Percentiles rank a stretch among this genome's conserved stretches.
Evolutionary conservation across 2,113 vertebrate species (phyloP).

Genomic region (Phalacrocorax pelagicus): DNA sequence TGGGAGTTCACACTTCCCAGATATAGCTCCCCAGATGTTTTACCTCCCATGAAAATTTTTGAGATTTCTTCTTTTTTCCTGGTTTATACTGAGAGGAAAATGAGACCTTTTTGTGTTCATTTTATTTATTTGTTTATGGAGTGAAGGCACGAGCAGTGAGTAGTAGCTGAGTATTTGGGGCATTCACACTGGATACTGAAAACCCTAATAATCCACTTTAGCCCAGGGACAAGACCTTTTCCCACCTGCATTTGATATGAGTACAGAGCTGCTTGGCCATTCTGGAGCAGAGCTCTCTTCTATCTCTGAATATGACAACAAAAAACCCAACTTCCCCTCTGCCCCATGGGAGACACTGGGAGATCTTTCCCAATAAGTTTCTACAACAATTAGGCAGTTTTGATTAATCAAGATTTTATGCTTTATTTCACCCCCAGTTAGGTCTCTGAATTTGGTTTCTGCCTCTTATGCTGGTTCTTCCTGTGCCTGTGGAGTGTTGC

Average conservation of each 20-base stretch:
- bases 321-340: accelerated
- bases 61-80: background rate
- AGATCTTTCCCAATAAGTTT: background rate
- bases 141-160: background rate
- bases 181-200: background rate
- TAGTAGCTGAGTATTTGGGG: background rate
- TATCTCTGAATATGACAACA: background rate
- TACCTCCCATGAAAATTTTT: background rate
- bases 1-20: background rate
- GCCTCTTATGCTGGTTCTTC: background rate
- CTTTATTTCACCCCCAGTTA: background rate
- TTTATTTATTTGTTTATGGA: background rate
- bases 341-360: background rate
- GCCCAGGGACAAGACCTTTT: background rate
- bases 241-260: accelerated
- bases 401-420: background rate
- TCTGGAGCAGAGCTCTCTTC: background rate
- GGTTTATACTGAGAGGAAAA: background rate
- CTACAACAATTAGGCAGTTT: background rate
- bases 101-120: background rate
- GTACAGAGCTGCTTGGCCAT: background rate
- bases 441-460: background rate
- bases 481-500: background rate
- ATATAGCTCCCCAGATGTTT: background rate
- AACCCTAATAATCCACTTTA: background rate